These are phyloP conservation scores for Lagenorhynchus albirostris DNA, from an alignment of 2,113 vertebrate species.

Conservation along the genomic window DNA sequence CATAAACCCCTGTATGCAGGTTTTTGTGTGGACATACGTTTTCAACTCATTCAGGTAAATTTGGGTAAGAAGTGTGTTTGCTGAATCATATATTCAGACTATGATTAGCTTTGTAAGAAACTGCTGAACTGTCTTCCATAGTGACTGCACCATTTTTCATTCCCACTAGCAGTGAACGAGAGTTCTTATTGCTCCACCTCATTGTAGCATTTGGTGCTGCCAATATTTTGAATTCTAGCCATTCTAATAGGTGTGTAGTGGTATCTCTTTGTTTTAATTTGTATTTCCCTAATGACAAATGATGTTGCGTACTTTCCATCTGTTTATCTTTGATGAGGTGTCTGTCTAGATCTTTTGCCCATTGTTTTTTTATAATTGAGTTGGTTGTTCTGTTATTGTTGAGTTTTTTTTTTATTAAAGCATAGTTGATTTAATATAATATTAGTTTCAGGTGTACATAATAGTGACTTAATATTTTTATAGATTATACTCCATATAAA, in stretches of 20 bases:
- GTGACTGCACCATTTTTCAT: neutral
- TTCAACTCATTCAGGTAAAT: neutral
- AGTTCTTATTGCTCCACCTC: neutral
- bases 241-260: neutral
- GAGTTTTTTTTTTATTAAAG: neutral
- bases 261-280: neutral
- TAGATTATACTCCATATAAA: neutral
- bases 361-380: neutral
- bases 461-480: neutral
- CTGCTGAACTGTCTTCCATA: neutral
- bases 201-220: neutral
- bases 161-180: neutral
- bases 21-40: neutral
- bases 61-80: neutral
- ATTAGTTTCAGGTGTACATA: neutral
- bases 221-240: neutral
- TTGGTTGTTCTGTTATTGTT: neutral
- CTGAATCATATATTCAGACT: neutral
- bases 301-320: neutral
- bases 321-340: neutral
- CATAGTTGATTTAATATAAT: neutral
- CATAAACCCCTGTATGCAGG: neutral
- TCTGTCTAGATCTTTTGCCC: neutral
- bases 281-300: neutral
- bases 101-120: neutral